Evolutionary conservation across 2,888 invertebrate species (phyloP).

Genomic region (Lochmaea crataegi): DNA sequence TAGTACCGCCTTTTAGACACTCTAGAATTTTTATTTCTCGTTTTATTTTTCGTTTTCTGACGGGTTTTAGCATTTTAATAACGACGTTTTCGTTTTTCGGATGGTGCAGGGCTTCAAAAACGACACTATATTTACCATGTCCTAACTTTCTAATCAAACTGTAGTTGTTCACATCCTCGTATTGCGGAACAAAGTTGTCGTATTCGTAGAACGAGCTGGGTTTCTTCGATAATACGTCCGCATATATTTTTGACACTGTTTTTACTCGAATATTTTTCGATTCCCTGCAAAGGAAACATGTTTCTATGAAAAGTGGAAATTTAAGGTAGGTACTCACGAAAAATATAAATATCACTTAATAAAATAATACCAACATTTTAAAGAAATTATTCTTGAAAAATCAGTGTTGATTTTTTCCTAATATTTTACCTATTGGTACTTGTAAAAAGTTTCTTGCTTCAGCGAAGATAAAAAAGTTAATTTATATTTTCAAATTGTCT

Average conservation of each 20-base stretch:
- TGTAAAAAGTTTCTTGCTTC: background rate
- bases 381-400: background rate
- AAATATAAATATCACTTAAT: background rate
- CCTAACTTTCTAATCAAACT: constrained; percentile 60
- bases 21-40: constrained; percentile 64
- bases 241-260: constrained; percentile 59
- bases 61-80: constrained; percentile 63
- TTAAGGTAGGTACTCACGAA: background rate
- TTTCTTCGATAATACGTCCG: constrained; percentile 58
- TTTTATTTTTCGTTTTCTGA: constrained; percentile 62
- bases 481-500: background rate
- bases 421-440: background rate
- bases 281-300: constrained; percentile 44
- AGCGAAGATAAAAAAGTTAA: background rate
- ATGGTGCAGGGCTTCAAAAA: constrained; percentile 61
- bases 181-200: constrained; percentile 57
- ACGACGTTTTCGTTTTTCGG: constrained; percentile 58
- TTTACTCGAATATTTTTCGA: constrained; percentile 47
- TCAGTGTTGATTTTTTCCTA: background rate
- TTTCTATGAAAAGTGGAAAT: background rate
- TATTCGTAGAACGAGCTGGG: constrained; percentile 61
- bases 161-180: constrained; percentile 59
- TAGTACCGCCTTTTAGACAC: constrained; percentile 60
- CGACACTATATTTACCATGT: constrained; percentile 64
- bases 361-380: background rate